A percentile compares a stretch with the other conserved stretches of the same genome.
phyloP scores from a whole-genome alignment of 53 echinoderm and acorn worm genomes.

The Temnopleurus reevesii region DNA sequence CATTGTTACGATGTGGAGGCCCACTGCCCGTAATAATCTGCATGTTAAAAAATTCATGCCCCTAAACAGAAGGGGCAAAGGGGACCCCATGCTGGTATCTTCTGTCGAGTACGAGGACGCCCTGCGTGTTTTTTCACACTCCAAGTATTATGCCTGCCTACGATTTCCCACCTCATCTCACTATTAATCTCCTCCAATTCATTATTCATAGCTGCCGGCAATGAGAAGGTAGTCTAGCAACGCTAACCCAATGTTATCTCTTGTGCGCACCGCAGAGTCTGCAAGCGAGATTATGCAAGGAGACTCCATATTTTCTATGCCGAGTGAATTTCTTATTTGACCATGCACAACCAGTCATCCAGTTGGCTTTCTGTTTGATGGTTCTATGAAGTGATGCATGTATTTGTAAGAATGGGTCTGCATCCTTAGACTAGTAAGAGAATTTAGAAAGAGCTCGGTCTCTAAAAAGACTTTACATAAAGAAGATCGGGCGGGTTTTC shows the following conservation, averaged over 20 bases:
- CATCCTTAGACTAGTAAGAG: too few relatives aligned
- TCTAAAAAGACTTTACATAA: not conserved
- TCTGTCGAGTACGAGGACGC: not conserved
- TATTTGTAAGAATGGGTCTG: too few relatives aligned
- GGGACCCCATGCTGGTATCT: not conserved
- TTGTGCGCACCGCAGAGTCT: too few relatives aligned
- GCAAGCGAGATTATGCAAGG: too few relatives aligned
- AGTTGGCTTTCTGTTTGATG: too few relatives aligned
- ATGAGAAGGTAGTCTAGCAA: too few relatives aligned
- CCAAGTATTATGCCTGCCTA: not conserved
- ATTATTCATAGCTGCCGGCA: not conserved
- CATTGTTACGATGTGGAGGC: not conserved
- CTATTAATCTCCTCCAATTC: not conserved
- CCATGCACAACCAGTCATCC: too few relatives aligned
- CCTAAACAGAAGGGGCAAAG: not conserved
- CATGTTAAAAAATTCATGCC: not conserved
- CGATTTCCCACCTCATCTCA: not conserved
- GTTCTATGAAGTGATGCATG: too few relatives aligned
- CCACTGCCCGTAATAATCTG: not conserved
- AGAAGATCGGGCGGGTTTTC: not conserved
- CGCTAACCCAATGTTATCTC: too few relatives aligned
- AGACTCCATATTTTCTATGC: too few relatives aligned
- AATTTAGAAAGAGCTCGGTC: not conserved
- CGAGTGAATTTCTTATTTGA: too few relatives aligned
- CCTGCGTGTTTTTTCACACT: not conserved